Conservation (phyloP, 2,888 invertebrate species). For the Nemotelus pantherinus region DNA sequence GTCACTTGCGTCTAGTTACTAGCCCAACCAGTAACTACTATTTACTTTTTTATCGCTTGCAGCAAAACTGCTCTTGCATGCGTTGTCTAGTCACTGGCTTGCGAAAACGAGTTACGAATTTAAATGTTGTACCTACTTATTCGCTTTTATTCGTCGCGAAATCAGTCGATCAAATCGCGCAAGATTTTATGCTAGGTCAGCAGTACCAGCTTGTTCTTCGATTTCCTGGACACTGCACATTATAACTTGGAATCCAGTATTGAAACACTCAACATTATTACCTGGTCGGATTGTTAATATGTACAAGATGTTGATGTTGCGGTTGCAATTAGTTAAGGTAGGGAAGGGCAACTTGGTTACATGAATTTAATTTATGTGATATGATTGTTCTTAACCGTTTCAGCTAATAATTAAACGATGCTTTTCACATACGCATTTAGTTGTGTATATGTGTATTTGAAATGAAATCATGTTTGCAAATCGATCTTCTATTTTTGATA, state of each 20-base stretch:
- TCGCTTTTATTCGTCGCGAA: constrained; percentile 17
- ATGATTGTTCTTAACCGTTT: too few relatives aligned
- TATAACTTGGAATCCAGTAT: background rate
- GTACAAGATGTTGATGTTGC: constrained; percentile 9
- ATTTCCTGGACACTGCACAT: constrained; percentile 32
- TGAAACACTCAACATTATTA: background rate
- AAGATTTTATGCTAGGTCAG: constrained; percentile 37
- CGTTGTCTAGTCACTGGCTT: constrained; percentile 8
- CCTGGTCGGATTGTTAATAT: constrained; percentile 3
- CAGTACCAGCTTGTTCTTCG: constrained; percentile 27
- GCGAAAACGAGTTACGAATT: constrained; percentile 5
- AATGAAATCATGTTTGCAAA: too few relatives aligned
- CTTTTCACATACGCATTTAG: too few relatives aligned
- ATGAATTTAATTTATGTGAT: too few relatives aligned
- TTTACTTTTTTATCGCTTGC: too few relatives aligned
- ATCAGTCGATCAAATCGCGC: constrained; percentile 29
- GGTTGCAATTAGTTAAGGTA: background rate
- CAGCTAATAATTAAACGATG: too few relatives aligned
- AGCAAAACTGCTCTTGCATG: background rate
- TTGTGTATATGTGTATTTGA: too few relatives aligned
- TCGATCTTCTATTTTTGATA: too few relatives aligned
- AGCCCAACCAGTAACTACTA: too few relatives aligned
- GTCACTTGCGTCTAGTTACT: too few relatives aligned
- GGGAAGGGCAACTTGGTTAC: too few relatives aligned
- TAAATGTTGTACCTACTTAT: constrained; percentile 9